phyloP scores from a whole-genome alignment of 2,888 invertebrate genomes.

The Mellilla xanthometata region DNA sequence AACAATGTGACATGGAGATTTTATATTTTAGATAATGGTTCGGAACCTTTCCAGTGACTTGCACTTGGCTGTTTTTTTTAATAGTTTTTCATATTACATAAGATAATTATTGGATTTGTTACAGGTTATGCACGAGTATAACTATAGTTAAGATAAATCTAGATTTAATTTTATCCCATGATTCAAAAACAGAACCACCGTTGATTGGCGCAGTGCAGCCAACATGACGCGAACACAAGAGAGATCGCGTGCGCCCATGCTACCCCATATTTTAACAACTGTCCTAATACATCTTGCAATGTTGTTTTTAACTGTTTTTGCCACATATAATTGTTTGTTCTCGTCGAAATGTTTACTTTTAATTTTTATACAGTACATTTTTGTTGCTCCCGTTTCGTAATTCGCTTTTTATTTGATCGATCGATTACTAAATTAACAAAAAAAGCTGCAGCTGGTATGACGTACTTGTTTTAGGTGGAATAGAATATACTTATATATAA shows the following conservation, averaged over 20 bases:
- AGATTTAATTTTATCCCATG: not conserved
- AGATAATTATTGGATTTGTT: too few relatives aligned
- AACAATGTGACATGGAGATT: too few relatives aligned
- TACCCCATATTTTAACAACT: constrained; percentile 83
- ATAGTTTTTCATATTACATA: too few relatives aligned
- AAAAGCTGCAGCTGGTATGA: constrained; percentile 10
- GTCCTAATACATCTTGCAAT: constrained; percentile 83
- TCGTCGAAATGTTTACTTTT: constrained; percentile 75
- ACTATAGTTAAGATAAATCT: too few relatives aligned
- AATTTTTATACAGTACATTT: constrained; percentile 65
- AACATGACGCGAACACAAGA: constrained; percentile 25
- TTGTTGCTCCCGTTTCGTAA: constrained; percentile 40
- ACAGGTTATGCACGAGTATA: too few relatives aligned
- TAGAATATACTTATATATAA: not conserved
- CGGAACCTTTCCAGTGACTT: too few relatives aligned
- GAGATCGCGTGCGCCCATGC: constrained; percentile 72
- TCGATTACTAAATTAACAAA: constrained; percentile 28
- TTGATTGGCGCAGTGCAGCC: constrained; percentile 20
- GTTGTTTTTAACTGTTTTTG: constrained; percentile 81
- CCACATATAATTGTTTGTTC: constrained; percentile 74
- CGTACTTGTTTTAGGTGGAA: constrained; percentile 2
- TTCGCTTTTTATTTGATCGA: constrained; percentile 38
- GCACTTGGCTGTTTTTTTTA: too few relatives aligned
- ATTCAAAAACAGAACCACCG: constrained; percentile 28
- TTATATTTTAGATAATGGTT: too few relatives aligned